Conservation (phyloP, 2,113 vertebrate species). For the Hippocampus barbouri region DNA sequence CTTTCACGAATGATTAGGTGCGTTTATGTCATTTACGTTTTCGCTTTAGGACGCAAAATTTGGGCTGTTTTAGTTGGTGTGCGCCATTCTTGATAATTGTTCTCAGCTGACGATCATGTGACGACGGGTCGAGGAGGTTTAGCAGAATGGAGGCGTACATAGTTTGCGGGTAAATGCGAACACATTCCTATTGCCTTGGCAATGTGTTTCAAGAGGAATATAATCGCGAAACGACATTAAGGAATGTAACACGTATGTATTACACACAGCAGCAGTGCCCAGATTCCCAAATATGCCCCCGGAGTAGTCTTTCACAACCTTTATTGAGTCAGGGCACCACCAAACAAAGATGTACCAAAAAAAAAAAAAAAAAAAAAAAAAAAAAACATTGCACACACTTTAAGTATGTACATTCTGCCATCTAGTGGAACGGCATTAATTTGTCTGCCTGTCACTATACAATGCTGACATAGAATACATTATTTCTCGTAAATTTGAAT, state of each 20-base stretch:
- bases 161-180: neutral
- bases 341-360: too few relatives aligned
- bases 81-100: neutral
- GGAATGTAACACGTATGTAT: neutral
- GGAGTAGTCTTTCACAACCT: neutral
- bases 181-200: neutral
- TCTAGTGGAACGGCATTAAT: neutral
- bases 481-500: too few relatives aligned
- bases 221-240: neutral
- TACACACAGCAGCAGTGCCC: neutral
- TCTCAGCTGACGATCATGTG: conserved; percentile 52
- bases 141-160: neutral
- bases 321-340: too few relatives aligned
- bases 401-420: neutral
- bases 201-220: neutral
- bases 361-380: too few relatives aligned
- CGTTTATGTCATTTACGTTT: neutral
- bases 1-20: neutral
- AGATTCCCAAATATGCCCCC: neutral
- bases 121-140: neutral
- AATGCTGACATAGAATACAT: too few relatives aligned
- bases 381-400: too few relatives aligned
- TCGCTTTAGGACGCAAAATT: neutral
- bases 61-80: neutral
- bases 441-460: too few relatives aligned